These are phyloP conservation scores for Psittacula echo DNA, from an alignment of 2,797 vertebrate species.

Conservation along the genomic window DNA sequence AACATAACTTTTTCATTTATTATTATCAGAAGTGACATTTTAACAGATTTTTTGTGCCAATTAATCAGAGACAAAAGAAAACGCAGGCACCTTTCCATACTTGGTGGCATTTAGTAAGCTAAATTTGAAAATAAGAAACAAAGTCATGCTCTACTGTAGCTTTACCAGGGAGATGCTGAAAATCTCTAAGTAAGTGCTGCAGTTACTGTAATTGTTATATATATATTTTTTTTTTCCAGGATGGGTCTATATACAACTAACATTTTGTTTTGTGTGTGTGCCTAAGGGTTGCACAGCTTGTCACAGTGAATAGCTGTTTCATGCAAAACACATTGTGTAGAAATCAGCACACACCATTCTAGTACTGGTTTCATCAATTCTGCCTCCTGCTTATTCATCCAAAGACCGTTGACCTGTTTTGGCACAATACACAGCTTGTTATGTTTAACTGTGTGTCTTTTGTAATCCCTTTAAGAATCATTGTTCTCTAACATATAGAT, in stretches of 20 bases:
- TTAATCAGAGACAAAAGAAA: background rate
- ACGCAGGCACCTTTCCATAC: background rate
- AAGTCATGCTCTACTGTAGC: background rate
- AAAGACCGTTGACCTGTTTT: background rate
- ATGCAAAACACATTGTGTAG: background rate
- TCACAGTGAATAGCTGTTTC: background rate
- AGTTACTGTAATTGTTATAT: background rate
- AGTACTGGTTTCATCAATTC: background rate
- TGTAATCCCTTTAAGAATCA: background rate
- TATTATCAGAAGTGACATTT: background rate
- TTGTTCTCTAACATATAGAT: background rate
- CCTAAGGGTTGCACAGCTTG: background rate
- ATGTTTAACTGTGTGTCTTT: background rate
- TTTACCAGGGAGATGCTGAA: background rate
- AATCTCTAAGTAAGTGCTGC: background rate
- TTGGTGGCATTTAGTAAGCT: background rate
- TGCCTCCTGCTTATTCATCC: background rate
- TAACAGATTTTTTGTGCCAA: background rate
- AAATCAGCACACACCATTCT: background rate
- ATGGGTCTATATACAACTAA: background rate
- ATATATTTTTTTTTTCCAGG: background rate
- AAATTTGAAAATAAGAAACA: background rate
- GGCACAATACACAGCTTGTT: background rate
- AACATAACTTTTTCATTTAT: background rate
- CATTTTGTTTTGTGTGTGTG: background rate